Evolutionary conservation across 2,113 vertebrate genomes (phyloP), one percentile per base, ranked within the genome.

Genomic region (Boulengeromyrus knoepffleri): DNA sequence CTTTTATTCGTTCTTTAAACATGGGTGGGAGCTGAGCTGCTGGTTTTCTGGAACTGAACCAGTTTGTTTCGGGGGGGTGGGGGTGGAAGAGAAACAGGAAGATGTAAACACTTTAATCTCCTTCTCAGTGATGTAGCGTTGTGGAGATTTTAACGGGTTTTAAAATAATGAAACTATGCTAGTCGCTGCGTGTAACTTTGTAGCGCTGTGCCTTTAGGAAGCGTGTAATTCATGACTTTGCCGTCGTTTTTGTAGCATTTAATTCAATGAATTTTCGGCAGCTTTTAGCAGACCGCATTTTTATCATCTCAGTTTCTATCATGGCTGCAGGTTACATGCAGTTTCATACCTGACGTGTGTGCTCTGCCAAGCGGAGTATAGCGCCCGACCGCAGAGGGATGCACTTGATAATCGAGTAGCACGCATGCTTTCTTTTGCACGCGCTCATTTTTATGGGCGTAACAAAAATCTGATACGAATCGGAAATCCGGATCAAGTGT

Each of bases 91-190:
- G 85, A 87, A n/a, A 56, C 45, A 77, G 46, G 53, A 88, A 89
- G 74, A 86, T 9, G 49, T 89, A 74, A 89, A 88, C 15, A 47
- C 70, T 2, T 9, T 56, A 58, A 47, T 39, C 62, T 88, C 88
- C 89, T 42, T 42, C 36, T 80, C 74, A 50, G 52, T 89, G 66
- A 74, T 88, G 70, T 52, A 45, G 88, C n/a, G 46, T 92, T 91
- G 84, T 87, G 89, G 74, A 8, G 84, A 84, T 84, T 31, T 91
- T 88, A 77, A 88, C 87, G 49, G 39, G 70, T 85, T 74, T 87
- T 89, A 80, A 39, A 80, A 19, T 80, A 10, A 74, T 74, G 36
- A 80, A 39, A 19, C 15, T 42, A 42, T 42, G 66, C 70, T 39
- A 39, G 27, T 39, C 1, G 36, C 15, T 39, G 5, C 70, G 2